Conservation (phyloP, 1,140 invertebrate genomes). For the Papilio aristodemus region DNA sequence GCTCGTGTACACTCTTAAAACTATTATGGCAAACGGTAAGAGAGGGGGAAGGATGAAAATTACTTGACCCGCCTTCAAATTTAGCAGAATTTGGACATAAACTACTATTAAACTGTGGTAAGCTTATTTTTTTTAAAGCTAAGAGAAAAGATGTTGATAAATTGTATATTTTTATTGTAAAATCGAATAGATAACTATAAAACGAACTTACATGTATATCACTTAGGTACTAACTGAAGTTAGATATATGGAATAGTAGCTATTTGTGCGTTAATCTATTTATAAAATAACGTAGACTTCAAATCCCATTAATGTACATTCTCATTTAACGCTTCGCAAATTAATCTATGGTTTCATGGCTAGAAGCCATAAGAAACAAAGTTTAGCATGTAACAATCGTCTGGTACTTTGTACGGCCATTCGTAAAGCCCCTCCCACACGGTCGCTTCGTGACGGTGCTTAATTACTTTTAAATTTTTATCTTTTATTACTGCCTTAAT, state of each 20-base stretch:
- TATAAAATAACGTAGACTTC: neutral
- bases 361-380: constrained; percentile 26
- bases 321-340: neutral
- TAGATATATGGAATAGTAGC: too few relatives aligned
- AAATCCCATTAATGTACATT: constrained; percentile 1
- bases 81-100: too few relatives aligned
- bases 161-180: too few relatives aligned
- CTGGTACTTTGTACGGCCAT: constrained; percentile 15
- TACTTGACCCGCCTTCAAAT: too few relatives aligned
- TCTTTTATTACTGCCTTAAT: constrained; percentile 27
- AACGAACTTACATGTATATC: too few relatives aligned
- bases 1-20: neutral
- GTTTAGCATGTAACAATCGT: constrained; percentile 18
- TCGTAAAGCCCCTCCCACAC: constrained; percentile 19
- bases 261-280: neutral
- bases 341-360: constrained; percentile 22
- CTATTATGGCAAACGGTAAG: too few relatives aligned
- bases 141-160: too few relatives aligned
- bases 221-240: too few relatives aligned
- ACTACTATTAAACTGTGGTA: too few relatives aligned
- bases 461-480: constrained; percentile 31
- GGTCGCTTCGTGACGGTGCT: constrained; percentile 4
- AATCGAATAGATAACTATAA: too few relatives aligned
- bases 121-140: too few relatives aligned
- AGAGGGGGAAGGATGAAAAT: too few relatives aligned